Conservation (phyloP, 2,113 vertebrate genomes). For the Melanerpes formicivorus region DNA sequence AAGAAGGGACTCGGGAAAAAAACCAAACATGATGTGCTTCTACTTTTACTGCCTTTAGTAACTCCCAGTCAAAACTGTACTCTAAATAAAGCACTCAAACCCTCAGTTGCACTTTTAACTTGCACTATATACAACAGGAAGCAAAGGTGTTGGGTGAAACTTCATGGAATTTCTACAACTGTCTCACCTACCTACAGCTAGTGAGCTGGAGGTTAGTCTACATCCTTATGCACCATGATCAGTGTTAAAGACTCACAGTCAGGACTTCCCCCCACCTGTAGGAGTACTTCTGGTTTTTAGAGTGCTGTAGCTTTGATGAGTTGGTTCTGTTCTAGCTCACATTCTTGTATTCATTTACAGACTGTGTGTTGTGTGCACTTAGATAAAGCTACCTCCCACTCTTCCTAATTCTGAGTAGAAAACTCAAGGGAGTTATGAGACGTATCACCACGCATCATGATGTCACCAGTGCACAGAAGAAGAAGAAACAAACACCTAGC, state of each 20-base stretch:
- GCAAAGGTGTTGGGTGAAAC: neutral
- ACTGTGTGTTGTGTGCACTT: neutral
- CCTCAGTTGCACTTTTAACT: neutral
- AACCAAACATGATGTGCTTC: neutral
- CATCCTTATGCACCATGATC: neutral
- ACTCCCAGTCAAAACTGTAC: neutral
- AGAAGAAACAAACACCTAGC: neutral
- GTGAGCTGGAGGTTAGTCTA: neutral
- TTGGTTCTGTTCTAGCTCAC: neutral
- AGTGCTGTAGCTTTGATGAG: neutral
- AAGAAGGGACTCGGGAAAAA: constrained; percentile 36
- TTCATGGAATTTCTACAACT: neutral
- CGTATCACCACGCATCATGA: neutral
- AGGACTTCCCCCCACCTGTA: neutral
- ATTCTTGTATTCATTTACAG: neutral
- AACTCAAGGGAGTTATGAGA: neutral
- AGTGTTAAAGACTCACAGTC: neutral
- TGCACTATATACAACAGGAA: neutral
- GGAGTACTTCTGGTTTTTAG: neutral
- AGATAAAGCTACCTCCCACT: neutral
- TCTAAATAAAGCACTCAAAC: neutral
- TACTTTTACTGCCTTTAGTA: constrained; percentile 46
- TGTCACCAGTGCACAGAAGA: neutral
- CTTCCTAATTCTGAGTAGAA: neutral
- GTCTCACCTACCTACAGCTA: neutral